Evolutionary conservation across 2,113 vertebrate genomes (phyloP).

Genomic region (Petrocephalus microphthalmus): DNA sequence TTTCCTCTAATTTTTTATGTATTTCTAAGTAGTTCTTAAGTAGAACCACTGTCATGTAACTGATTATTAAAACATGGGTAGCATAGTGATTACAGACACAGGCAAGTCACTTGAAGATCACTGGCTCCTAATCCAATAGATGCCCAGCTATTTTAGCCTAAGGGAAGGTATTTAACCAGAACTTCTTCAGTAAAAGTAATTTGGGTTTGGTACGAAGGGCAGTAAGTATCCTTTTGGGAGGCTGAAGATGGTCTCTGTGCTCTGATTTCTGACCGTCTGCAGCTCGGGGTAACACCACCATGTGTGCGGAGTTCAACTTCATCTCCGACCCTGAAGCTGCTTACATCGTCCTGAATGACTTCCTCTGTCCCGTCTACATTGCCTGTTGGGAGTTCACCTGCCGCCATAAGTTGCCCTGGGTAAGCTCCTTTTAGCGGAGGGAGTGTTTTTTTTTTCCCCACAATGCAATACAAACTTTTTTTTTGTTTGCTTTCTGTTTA

Average conservation of each 20-base stretch:
- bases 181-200: not conserved
- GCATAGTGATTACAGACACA: not conserved
- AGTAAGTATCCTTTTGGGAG: not conserved
- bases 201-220: not conserved
- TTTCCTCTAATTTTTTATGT: not conserved
- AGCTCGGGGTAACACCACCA: conserved; percentile 64
- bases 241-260: not conserved
- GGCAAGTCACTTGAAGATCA: not conserved
- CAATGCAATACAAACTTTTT: not conserved
- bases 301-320: conserved; percentile 69
- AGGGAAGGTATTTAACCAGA: not conserved
- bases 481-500: not conserved
- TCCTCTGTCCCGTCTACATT: conserved; percentile 61
- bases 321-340: conserved; percentile 66
- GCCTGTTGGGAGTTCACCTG: conserved; percentile 70
- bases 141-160: not conserved
- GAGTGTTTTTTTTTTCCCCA: not conserved
- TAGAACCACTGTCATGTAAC: not conserved
- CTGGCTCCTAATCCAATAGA: not conserved
- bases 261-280: not conserved
- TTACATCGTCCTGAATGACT: conserved; percentile 64
- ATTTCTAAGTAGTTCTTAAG: not conserved
- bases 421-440: conserved; percentile 33
- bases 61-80: not conserved
- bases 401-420: conserved; percentile 58